phyloP scores from a whole-genome alignment of 2,113 vertebrate genomes.

The Neotragus moschatus region DNA sequence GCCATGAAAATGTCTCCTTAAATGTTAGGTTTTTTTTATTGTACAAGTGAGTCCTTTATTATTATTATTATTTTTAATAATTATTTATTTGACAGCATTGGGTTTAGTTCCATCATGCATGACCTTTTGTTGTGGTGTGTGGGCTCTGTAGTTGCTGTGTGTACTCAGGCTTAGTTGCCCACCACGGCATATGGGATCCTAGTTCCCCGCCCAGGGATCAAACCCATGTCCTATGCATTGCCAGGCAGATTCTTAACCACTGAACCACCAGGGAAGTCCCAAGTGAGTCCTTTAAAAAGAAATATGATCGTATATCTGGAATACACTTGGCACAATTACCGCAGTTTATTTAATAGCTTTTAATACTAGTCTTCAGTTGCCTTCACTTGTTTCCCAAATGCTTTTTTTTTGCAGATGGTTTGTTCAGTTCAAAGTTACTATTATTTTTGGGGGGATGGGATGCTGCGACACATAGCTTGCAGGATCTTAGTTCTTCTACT shows the following conservation, averaged over 20 bases:
- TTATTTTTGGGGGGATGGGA: not conserved
- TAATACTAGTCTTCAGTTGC: not conserved
- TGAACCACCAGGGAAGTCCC: not conserved
- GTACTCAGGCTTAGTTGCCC: not conserved
- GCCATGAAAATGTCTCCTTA: not conserved
- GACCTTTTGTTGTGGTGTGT: not conserved
- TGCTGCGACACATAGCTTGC: not conserved
- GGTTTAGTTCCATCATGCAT: not conserved
- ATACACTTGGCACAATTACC: not conserved
- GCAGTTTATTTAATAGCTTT: not conserved
- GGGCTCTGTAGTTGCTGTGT: not conserved
- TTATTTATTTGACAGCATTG: not conserved
- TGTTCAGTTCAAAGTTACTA: not conserved
- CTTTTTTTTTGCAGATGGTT: not conserved
- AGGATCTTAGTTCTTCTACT: not conserved
- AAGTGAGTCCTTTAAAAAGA: not conserved
- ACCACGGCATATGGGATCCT: not conserved
- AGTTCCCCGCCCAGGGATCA: not conserved
- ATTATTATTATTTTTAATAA: not conserved
- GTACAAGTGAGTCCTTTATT: not conserved
- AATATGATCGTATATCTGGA: not conserved
- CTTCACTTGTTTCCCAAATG: not conserved
- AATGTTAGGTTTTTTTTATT: not conserved
- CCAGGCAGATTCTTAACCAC: not conserved
- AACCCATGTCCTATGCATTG: not conserved